Evolutionary conservation across 2,797 vertebrate genomes (phyloP), one percentile per base, ranked within the genome.

Genomic region (Rousettus madagascariensis): DNA sequence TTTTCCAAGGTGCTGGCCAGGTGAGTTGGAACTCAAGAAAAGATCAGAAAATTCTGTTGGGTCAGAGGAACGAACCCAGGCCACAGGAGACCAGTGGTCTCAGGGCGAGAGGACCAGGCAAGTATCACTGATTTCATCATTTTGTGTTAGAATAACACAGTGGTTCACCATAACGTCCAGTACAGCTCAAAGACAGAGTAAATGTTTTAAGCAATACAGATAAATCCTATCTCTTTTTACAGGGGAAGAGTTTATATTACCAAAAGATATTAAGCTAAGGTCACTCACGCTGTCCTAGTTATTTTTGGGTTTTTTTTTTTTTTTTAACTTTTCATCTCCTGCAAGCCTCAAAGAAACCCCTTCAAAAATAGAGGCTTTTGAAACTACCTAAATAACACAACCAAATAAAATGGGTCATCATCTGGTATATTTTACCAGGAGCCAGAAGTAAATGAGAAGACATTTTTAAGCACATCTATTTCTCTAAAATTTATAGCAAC

Each of bases 371-470:
- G 90, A 94, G 72, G 36, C 71, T 95, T 97, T 91, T 95, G 94
- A 97, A 97, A 96, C 94, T 89, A 96, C 85, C 92, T 95, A 92
- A 91, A 92, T 91, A 96, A 97, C 83, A 92, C 30, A 92, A 72
- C 72, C 72, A 95, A 94, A 82, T 65, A 86, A 97, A 97, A 85
- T 92, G 36, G 94, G 94, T 90, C 96, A 97, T 49, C 46, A 41
- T 30, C 82, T 95, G 87, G 38, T 9, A 59, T 71, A 90, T n/a
- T 95, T 86, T 30, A 90, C 85, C 51, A 36, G 77, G 26, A 85
- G 38, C 55, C 63, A 94, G 69, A 96, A 63, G 36, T 86, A 36
- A 94, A 16, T 30, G 43, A 90, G 82, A 89, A 61, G 10, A 66
- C 12, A 78, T 71, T 79, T 71, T 88, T 75, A 87, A 83, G 36